A percentile compares a stretch with the other conserved stretches of the same genome.
phyloP scores from a whole-genome alignment of 2,888 invertebrate species.

The Hydrotaea diabolus region DNA sequence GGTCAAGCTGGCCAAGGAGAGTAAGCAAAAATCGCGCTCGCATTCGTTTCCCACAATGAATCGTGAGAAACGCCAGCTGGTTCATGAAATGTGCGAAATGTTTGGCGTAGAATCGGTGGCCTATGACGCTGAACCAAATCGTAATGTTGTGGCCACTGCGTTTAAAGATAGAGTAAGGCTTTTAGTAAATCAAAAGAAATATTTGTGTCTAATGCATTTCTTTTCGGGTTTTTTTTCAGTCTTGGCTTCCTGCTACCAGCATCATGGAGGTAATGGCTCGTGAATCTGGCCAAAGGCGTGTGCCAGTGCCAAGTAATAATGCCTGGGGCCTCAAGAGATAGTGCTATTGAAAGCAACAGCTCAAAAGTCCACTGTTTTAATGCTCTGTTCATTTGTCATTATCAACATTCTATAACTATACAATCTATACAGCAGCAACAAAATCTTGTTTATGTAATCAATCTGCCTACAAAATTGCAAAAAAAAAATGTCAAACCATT shows the following conservation, averaged over 20 bases:
- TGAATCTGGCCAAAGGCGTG: constrained; percentile 89
- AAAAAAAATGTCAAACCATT: not conserved
- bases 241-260: constrained; percentile 94
- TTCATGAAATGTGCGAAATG: constrained; percentile 96
- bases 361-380: not conserved
- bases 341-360: constrained; percentile 21
- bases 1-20: constrained; percentile 93
- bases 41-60: constrained; percentile 97
- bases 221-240: constrained; percentile 81
- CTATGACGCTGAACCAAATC: constrained; percentile 96
- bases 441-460: too few species aligned
- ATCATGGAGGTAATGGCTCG: constrained; percentile 90
- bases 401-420: constrained; percentile 5
- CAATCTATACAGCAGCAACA: not conserved
- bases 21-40: constrained; percentile 90
- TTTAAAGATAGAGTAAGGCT: constrained; percentile 86
- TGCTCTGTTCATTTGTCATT: not conserved
- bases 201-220: constrained; percentile 1
- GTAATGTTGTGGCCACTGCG: constrained; percentile 97
- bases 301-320: constrained; percentile 87
- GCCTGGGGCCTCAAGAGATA: constrained; percentile 79
- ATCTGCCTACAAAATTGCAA: not conserved
- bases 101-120: constrained; percentile 97
- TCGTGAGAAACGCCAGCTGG: constrained; percentile 92
- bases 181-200: not conserved